phyloP scores from a whole-genome alignment of 2,797 vertebrate species.

The Siniperca undulata region DNA sequence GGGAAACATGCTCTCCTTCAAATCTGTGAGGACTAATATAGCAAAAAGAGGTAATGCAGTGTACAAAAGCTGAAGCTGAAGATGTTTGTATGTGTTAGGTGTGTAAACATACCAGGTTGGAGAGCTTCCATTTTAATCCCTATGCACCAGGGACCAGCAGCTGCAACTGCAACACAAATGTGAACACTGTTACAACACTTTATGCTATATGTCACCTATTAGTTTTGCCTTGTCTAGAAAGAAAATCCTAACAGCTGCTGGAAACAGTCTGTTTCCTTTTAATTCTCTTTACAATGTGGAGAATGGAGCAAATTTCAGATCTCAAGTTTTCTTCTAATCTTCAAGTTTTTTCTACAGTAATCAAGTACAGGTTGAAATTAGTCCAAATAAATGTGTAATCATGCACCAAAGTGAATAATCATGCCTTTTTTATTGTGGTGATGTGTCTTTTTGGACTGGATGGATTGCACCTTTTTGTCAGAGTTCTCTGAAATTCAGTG shows the following conservation, averaged over 20 bases:
- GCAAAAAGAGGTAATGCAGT: not conserved
- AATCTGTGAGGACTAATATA: constrained; percentile 48
- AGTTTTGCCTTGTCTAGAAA: not conserved
- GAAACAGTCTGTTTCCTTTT: not conserved
- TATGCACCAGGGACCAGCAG: constrained; percentile 77
- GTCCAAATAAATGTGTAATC: not conserved
- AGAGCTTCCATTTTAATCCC: constrained; percentile 54
- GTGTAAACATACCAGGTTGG: constrained; percentile 58
- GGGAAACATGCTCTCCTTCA: constrained; percentile 53
- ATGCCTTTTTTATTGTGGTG: not conserved
- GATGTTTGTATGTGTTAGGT: not conserved
- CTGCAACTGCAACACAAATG: constrained; percentile 71
- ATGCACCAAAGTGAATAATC: not conserved
- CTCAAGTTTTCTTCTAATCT: not conserved
- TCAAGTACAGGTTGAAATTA: not conserved
- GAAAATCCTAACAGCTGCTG: not conserved
- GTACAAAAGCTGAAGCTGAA: not conserved
- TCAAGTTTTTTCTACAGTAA: not conserved
- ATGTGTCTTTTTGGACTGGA: not conserved
- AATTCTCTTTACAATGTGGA: not conserved
- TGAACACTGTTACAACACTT: not conserved
- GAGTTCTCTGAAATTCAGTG: not conserved
- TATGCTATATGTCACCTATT: not conserved
- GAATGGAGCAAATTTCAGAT: not conserved
- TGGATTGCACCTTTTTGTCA: not conserved